These are phyloP conservation scores for Solenodon paradoxus DNA, from an alignment of 2,113 vertebrate genomes.

Conservation along the genomic window DNA sequence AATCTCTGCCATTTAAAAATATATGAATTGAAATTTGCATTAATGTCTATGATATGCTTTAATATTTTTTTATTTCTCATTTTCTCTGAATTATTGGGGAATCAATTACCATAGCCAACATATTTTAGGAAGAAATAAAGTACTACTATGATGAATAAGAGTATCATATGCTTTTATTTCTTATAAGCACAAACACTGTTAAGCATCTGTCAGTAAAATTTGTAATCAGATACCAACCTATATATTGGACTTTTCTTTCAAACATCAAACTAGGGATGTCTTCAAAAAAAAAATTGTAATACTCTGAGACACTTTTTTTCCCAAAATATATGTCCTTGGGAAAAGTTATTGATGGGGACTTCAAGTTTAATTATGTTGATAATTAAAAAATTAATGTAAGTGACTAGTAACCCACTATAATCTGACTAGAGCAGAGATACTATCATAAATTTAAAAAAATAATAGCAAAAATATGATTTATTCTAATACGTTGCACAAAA, in stretches of 20 bases:
- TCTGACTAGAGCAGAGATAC: background rate
- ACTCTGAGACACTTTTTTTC: background rate
- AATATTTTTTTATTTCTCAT: slow-evolving; percentile 29
- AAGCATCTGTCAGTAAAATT: background rate
- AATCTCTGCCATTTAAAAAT: background rate
- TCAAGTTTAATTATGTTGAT: slow-evolving; percentile 2
- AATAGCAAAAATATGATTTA: background rate
- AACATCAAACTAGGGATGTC: background rate
- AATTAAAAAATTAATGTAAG: background rate
- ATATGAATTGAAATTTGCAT: slow-evolving; percentile 10
- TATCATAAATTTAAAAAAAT: background rate
- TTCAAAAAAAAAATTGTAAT: background rate
- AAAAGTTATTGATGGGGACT: background rate
- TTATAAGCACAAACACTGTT: background rate
- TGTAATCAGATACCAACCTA: background rate
- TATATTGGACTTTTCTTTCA: background rate
- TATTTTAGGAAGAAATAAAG: slow-evolving; percentile 34
- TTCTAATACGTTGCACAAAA: background rate
- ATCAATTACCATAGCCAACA: background rate
- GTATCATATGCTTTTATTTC: background rate
- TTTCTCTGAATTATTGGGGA: slow-evolving; percentile 29
- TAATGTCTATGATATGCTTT: background rate
- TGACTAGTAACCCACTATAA: background rate
- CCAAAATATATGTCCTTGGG: background rate
- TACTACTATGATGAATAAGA: background rate